A percentile compares a stretch with the other conserved stretches of the same genome.
These are phyloP conservation scores for Xiphorhynchus erythropygius DNA, from an alignment of 2,797 vertebrate genomes.

Conservation along the genomic window DNA sequence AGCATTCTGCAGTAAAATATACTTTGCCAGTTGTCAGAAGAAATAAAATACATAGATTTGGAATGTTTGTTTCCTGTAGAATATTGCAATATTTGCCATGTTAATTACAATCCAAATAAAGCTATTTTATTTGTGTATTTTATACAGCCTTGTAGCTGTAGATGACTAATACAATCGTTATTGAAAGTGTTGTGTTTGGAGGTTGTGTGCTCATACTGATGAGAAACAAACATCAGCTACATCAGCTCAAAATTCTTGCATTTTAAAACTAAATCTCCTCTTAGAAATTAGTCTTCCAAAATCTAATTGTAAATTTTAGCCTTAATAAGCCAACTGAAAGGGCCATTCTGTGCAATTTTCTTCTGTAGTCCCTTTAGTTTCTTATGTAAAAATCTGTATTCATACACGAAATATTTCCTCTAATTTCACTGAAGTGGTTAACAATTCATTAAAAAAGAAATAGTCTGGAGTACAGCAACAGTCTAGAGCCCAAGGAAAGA, in stretches of 20 bases:
- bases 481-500: neutral
- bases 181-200: slow-evolving; percentile 27
- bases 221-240: neutral
- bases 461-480: neutral
- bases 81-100: slow-evolving; percentile 59
- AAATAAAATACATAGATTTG: slow-evolving; percentile 53
- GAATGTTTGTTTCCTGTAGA: slow-evolving; percentile 66
- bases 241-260: neutral
- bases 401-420: neutral
- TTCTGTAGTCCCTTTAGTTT: neutral
- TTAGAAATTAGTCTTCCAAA: neutral
- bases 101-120: slow-evolving; percentile 75
- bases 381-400: neutral
- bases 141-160: slow-evolving; percentile 23
- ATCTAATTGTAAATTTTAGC: neutral
- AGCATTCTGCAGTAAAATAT: slow-evolving; percentile 68
- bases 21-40: slow-evolving; percentile 58
- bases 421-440: slow-evolving; percentile 7
- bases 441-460: neutral
- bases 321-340: neutral
- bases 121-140: slow-evolving; percentile 50
- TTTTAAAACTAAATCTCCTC: neutral
- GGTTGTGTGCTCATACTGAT: neutral
- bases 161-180: slow-evolving; percentile 52
- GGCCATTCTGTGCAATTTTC: neutral